Percentiles rank a stretch among this genome's conserved stretches.
These are phyloP conservation scores for Merodon equestris DNA, from an alignment of 2,888 invertebrate species.

Conservation along the genomic window DNA sequence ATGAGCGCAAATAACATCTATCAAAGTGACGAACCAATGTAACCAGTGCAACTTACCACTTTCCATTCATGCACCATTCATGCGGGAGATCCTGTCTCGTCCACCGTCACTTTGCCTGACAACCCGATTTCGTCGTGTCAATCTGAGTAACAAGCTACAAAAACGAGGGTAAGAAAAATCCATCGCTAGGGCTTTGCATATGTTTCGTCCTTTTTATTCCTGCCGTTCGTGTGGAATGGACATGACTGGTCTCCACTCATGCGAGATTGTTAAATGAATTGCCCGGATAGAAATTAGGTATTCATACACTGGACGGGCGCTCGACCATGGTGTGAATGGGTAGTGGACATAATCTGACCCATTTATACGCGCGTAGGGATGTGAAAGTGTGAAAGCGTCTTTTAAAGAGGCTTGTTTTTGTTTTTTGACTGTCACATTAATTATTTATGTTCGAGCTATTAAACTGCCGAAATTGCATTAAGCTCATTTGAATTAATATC, in stretches of 20 bases:
- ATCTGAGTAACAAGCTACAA: no score
- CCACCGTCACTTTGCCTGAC: no score
- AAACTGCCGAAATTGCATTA: background rate
- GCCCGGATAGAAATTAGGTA: slow-evolving; percentile 22
- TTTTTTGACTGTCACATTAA: background rate
- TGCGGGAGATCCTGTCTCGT: slow-evolving; percentile 6
- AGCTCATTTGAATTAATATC: slow-evolving; percentile 8
- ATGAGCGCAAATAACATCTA: background rate
- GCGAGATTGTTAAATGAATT: slow-evolving; percentile 34
- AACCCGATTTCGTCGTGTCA: no score
- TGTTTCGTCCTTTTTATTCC: no score
- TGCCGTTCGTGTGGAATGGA: background rate
- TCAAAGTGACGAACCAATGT: slow-evolving; percentile 15
- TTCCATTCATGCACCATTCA: slow-evolving; percentile 49
- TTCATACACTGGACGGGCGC: background rate
- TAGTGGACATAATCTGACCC: no score
- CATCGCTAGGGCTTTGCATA: no score
- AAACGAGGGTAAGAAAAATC: no score
- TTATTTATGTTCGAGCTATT: background rate
- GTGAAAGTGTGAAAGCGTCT: no score
- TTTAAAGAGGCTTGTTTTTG: slow-evolving; percentile 8
- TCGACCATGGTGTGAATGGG: no score
- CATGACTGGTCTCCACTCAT: slow-evolving; percentile 27
- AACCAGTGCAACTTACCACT: slow-evolving; percentile 27
- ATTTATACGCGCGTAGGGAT: no score